These are phyloP conservation scores for Nycticorax nycticorax DNA, from an alignment of 2,113 vertebrate species.

Conservation along the genomic window DNA sequence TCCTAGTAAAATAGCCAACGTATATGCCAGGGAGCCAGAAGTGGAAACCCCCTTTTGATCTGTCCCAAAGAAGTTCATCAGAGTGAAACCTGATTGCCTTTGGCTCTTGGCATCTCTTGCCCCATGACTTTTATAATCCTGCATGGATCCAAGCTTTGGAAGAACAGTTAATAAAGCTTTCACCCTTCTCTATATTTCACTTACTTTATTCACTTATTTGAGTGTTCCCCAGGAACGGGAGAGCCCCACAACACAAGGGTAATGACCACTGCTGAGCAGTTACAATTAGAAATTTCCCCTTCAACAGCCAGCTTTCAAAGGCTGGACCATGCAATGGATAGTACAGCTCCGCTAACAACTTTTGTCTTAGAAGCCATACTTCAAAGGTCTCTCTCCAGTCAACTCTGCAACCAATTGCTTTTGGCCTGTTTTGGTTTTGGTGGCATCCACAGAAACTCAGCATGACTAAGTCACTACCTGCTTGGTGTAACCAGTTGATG, in stretches of 20 bases:
- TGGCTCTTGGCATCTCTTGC: neutral
- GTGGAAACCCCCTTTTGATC: neutral
- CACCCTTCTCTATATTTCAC: neutral
- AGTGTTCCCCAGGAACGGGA: neutral
- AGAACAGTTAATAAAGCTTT: neutral
- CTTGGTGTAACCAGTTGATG: neutral
- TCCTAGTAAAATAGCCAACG: neutral
- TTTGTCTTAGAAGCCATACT: neutral
- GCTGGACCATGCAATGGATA: neutral
- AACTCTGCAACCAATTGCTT: neutral
- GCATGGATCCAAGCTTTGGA: neutral
- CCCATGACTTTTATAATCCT: neutral
- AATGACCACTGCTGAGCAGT: neutral
- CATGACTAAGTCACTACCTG: neutral
- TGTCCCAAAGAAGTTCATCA: neutral
- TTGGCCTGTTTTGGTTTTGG: neutral
- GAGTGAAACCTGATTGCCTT: neutral
- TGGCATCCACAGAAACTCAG: neutral
- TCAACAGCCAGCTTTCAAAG: neutral
- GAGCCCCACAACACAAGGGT: too few species aligned
- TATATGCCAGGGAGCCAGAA: neutral
- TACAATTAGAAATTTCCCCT: neutral
- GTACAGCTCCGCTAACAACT: neutral
- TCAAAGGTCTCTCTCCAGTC: neutral
- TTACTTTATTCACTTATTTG: neutral